Conservation (phyloP, 2,113 vertebrate species). For the Grallaria varia region DNA sequence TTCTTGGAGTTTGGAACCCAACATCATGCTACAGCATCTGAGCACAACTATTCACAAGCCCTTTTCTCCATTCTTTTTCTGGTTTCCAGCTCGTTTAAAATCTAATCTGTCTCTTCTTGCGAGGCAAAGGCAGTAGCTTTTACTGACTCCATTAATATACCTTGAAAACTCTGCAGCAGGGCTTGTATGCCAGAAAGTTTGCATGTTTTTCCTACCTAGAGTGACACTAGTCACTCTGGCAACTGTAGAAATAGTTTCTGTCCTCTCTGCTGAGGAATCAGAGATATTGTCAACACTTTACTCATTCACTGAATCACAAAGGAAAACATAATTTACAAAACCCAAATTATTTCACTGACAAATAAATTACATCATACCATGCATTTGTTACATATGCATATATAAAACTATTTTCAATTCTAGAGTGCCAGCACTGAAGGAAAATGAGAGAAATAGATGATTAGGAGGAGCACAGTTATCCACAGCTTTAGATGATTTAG, state of each 20-base stretch:
- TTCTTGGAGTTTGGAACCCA: neutral
- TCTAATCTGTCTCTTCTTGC: neutral
- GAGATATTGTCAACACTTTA: neutral
- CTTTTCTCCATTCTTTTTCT: neutral
- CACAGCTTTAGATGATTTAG: neutral
- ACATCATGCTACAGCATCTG: neutral
- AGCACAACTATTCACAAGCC: neutral
- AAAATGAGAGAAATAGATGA: neutral
- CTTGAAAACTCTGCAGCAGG: neutral
- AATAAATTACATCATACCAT: neutral
- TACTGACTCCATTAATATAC: neutral
- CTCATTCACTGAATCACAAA: neutral
- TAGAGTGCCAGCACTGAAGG: neutral
- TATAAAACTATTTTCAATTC: neutral
- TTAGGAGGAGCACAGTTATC: neutral
- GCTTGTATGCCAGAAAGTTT: neutral
- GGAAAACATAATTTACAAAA: neutral
- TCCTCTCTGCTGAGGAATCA: neutral
- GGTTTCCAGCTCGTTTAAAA: neutral
- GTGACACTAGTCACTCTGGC: neutral
- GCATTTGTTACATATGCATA: neutral
- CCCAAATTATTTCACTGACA: neutral
- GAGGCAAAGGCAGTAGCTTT: neutral
- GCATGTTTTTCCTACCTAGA: neutral
- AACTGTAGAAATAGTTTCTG: neutral